A percentile compares a stretch with the other conserved stretches of the same genome.
phyloP scores from a whole-genome alignment of 2,888 invertebrate genomes.

The Ametastegia equiseti region DNA sequence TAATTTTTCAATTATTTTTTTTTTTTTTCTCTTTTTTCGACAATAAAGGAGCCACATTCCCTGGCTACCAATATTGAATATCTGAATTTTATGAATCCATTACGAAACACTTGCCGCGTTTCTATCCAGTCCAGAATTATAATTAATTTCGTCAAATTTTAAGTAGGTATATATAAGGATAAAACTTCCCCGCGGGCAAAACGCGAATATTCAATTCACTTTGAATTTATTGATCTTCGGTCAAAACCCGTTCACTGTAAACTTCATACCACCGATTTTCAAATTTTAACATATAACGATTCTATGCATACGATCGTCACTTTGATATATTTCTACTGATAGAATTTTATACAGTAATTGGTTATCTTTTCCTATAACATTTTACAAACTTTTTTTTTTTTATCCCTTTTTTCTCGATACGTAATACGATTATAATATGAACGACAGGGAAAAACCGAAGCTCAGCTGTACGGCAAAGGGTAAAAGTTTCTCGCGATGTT shows the following conservation, averaged over 20 bases:
- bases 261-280: not conserved
- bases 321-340: too few relatives aligned
- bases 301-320: not conserved
- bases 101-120: not conserved
- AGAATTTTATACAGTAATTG: constrained; percentile 43
- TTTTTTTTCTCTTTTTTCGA: not conserved
- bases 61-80: constrained; percentile 1
- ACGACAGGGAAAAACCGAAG: constrained; percentile 54
- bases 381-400: constrained; percentile 48
- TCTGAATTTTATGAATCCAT: not conserved
- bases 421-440: too few relatives aligned
- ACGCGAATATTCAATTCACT: not conserved
- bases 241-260: too few relatives aligned
- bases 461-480: constrained; percentile 57
- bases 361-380: constrained; percentile 42
- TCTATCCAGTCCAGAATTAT: not conserved
- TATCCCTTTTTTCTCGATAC: constrained; percentile 48
- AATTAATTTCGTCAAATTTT: not conserved
- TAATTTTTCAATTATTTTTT: not conserved
- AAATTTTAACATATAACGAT: too few relatives aligned
- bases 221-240: not conserved
- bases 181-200: not conserved
- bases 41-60: not conserved
- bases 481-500: constrained; percentile 50
- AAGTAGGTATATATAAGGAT: too few relatives aligned